Evolutionary conservation across 2,113 vertebrate species (phyloP), one percentile per base, ranked within the genome.

Genomic region (Mormoops blainvillei): DNA sequence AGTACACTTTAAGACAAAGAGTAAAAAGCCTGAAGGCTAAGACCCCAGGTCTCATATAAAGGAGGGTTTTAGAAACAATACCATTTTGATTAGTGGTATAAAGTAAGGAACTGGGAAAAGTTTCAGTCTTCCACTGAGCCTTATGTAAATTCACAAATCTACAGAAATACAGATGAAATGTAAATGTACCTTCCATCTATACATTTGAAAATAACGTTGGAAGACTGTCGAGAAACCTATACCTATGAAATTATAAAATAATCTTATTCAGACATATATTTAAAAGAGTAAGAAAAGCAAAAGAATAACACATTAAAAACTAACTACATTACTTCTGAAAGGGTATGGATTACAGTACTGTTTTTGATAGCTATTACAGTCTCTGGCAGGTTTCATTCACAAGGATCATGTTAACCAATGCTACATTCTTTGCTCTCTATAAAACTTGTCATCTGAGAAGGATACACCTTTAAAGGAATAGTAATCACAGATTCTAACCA

Each of bases 251-350:
- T 65, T 38, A 67, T 9, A 73, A 5, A 81, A 71, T 0, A 36
- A 48, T 41, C 73, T 81, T 83, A 52, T 61, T 86, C 54, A 89
- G 28, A 93, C 76, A 92, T 74, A 68, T 18, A 45, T 45, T 73
- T 89, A 76, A 84, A 90, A 95, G 1, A 78, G 10, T 31, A 73
- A 96, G 87, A 83, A 76, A 56, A 94, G 14, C 11, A n/a, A 97
- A 92, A 90, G 31, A 95, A 63, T 67, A 93, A 89, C 41, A 81
- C 82, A 81, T 81, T 19, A 38, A 48, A 78, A 98, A 0, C 7
- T 8, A 94, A 58, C 12, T 54, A 4, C 4, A 36, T 54, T 63
- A 70, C n/a, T 28, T 88, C 36, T 70, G 58, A 33, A 73, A 87
- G 4, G 12, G 24, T 13, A 67, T 0, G 38, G 6, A 80, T 36